Evolutionary conservation across 2,888 invertebrate species (phyloP), one percentile per base, ranked within the genome.

Genomic region (Cheiracanthium punctorium): DNA sequence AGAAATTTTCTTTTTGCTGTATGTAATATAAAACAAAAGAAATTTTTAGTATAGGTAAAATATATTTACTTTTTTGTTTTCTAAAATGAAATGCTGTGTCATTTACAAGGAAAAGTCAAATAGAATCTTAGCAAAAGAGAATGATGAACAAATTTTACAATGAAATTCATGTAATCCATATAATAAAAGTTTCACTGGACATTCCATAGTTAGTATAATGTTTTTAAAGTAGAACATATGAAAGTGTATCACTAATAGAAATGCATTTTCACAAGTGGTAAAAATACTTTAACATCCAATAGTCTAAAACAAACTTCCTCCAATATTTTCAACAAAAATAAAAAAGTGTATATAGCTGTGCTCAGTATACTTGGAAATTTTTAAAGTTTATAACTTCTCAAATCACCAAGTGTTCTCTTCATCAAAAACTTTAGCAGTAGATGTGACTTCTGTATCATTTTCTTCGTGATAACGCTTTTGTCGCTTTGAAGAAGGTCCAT

Each of bases 341-440:
- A 58, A 58, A 58, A 48, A 14, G 12, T 58, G 24, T 58, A 12
- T 24, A 24, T 24, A 58, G 58, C 58, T 58, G 58, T 58, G 58
- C 58, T 58, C 17, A 48, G 48, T 17, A 12, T 10, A 37, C 17
- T 17, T 12, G 10, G 14, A 17, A 5, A 48, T 48, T 48, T 48
- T 17, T 17, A 58, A 10, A 24, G 58, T 58, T 5, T 58, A 7
- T 37, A 7, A 24, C 7, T 48, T 48, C 43, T 10, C 4, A 24
- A 52, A n/a, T 84, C 52, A 79, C 84, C 84, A 84, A 10, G 33
- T 77, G 24, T 77, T 79, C 8, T 79, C 84, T 41, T 84, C 84
- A 43, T 84, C 84, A 69, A 84, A 84, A 2, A 76, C 48, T n/a
- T 48, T 48, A 1, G 81, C 81, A 24, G 82, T 84, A 0, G 84